Percentiles rank a stretch among this genome's conserved stretches.
Evolutionary conservation across 2,888 invertebrate genomes (phyloP).

Genomic region (Leucophenga maculata): DNA sequence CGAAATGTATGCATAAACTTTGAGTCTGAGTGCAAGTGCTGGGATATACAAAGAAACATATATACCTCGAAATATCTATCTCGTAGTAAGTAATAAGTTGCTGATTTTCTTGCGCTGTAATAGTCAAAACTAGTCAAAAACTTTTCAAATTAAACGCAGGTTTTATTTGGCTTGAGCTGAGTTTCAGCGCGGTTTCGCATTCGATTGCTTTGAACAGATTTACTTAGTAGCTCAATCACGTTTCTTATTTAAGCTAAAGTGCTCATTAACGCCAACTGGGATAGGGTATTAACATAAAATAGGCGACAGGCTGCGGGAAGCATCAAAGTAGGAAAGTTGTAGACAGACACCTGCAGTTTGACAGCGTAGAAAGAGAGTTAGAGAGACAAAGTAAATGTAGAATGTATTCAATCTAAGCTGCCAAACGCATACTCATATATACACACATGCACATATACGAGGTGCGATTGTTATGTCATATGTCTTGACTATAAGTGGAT

Average conservation of each 20-base stretch:
- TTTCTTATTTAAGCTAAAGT: constrained; percentile 68
- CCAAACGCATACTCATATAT: constrained; percentile 32
- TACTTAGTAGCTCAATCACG: constrained; percentile 67
- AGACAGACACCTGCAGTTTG: constrained; percentile 6
- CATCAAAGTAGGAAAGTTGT: background rate
- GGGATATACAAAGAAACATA: too few species aligned
- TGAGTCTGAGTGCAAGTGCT: background rate
- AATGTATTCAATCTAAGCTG: constrained; percentile 41
- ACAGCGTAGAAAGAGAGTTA: background rate
- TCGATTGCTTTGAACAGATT: constrained; percentile 29
- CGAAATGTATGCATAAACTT: constrained; percentile 57
- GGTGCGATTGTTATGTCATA: too few species aligned
- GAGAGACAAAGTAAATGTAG: constrained; percentile 8
- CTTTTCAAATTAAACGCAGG: constrained; percentile 63
- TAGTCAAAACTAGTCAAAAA: constrained; percentile 34
- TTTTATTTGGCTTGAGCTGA: constrained; percentile 34
- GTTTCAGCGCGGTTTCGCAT: background rate
- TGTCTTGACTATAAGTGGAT: too few species aligned
- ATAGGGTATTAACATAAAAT: constrained; percentile 63
- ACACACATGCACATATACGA: constrained; percentile 28
- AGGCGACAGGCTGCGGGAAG: constrained; percentile 42
- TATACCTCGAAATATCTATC: too few species aligned
- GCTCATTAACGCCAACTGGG: constrained; percentile 65
- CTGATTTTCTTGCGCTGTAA: background rate
- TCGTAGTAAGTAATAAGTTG: background rate